These are phyloP conservation scores for Phymanthus crucifer DNA, from an alignment of 92 coral and sea anemone genomes.

Conservation along the genomic window DNA sequence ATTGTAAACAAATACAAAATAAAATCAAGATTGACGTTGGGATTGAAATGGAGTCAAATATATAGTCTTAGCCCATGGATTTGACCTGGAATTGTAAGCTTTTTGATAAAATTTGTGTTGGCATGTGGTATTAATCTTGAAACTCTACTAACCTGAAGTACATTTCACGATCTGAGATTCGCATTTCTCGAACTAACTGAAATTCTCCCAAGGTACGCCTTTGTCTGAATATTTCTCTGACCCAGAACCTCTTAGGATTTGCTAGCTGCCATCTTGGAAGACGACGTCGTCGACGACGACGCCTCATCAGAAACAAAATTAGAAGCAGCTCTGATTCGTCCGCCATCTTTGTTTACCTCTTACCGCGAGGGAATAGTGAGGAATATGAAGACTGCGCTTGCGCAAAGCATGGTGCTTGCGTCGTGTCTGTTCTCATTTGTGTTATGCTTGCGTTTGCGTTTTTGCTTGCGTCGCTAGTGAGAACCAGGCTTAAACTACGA, in stretches of 20 bases:
- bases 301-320: neutral
- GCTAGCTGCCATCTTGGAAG: neutral
- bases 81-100: neutral
- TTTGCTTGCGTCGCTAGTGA: too few species aligned
- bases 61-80: neutral
- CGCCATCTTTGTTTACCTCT: neutral
- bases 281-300: conserved; percentile 5
- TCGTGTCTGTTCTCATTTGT: too few species aligned
- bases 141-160: conserved; percentile 13
- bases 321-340: neutral
- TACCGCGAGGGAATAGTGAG: conserved; percentile 2
- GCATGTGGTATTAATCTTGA: neutral
- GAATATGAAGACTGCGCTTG: too few species aligned
- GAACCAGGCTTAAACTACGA: too few species aligned
- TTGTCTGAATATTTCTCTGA: neutral
- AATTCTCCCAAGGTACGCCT: neutral
- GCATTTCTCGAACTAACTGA: conserved; percentile 2
- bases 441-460: too few species aligned
- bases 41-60: neutral
- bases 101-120: neutral
- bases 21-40: neutral
- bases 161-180: conserved; percentile 9
- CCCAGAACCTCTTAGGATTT: conserved; percentile 11
- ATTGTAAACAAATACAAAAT: neutral
- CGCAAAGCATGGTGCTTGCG: too few species aligned